Evolutionary conservation across 1,140 invertebrate genomes (phyloP).

Genomic region (Bactericera cockerelli): DNA sequence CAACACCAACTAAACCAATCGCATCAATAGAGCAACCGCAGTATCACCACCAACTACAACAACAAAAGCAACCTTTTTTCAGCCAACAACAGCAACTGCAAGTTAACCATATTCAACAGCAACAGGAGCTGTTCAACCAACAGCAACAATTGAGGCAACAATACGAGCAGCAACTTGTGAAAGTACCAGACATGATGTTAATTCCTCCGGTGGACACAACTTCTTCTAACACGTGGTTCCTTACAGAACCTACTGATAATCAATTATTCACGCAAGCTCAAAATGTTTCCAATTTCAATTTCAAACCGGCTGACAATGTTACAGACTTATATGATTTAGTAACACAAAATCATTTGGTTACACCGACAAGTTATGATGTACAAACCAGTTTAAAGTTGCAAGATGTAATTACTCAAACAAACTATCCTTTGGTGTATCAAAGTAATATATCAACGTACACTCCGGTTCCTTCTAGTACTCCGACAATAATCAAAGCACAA

Average conservation of each 20-base stretch:
- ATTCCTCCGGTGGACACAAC: conserved; percentile 1
- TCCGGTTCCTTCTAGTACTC: background rate
- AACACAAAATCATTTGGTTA: conserved; percentile 1
- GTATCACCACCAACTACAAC: background rate
- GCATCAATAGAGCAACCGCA: background rate
- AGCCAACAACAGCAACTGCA: too few relatives aligned
- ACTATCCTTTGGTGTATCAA: conserved; percentile 2
- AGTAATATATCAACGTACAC: background rate
- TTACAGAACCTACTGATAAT: background rate
- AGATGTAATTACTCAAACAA: background rate
- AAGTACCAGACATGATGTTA: background rate
- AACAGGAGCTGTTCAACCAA: too few relatives aligned
- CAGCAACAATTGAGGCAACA: background rate
- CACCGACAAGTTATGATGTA: conserved; percentile 1
- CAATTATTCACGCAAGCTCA: conserved; percentile 1
- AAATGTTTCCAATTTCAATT: background rate
- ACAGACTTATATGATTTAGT: background rate
- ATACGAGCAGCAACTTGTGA: background rate
- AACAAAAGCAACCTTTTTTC: background rate
- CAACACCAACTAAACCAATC: background rate
- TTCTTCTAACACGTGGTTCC: background rate
- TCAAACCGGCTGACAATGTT: background rate
- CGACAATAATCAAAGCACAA: background rate
- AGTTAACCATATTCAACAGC: too few relatives aligned
- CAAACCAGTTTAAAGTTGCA: conserved; percentile 6